phyloP scores from a whole-genome alignment of 1,140 invertebrate genomes.

The Drosophila malerkotliana region DNA sequence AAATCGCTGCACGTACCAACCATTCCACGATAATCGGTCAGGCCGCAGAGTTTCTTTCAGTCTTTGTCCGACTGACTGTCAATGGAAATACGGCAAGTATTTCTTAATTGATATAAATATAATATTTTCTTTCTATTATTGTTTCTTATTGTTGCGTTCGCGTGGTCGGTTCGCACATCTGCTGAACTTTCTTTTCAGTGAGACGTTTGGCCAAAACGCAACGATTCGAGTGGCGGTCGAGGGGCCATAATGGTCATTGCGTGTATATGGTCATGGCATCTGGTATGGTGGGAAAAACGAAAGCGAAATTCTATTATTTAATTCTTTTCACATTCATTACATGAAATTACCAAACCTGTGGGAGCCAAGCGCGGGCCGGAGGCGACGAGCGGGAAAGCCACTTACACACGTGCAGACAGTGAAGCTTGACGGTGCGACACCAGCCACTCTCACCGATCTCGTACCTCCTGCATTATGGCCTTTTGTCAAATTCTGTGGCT shows the following conservation, averaged over 20 bases:
- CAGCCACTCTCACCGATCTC: constrained; percentile 61
- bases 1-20: constrained; percentile 53
- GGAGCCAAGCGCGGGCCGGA: neutral
- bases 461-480: constrained; percentile 19
- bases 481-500: constrained; percentile 72
- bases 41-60: constrained; percentile 34
- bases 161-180: constrained; percentile 23
- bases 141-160: constrained; percentile 24
- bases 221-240: constrained; percentile 29
- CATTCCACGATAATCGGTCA: constrained; percentile 45
- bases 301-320: constrained; percentile 84
- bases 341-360: constrained; percentile 64
- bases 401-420: constrained; percentile 28
- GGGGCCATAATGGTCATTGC: constrained; percentile 54
- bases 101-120: constrained; percentile 65
- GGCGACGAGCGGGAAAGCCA: neutral
- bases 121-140: constrained; percentile 52
- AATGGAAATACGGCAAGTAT: constrained; percentile 43
- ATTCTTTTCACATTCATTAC: constrained; percentile 82
- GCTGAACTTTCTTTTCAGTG: constrained; percentile 80
- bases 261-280: constrained; percentile 35
- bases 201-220: constrained; percentile 60
- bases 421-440: constrained; percentile 15
- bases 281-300: constrained; percentile 66
- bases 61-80: constrained; percentile 38